phyloP scores from a whole-genome alignment of 2,797 vertebrate genomes.

The Momotus momota region DNA sequence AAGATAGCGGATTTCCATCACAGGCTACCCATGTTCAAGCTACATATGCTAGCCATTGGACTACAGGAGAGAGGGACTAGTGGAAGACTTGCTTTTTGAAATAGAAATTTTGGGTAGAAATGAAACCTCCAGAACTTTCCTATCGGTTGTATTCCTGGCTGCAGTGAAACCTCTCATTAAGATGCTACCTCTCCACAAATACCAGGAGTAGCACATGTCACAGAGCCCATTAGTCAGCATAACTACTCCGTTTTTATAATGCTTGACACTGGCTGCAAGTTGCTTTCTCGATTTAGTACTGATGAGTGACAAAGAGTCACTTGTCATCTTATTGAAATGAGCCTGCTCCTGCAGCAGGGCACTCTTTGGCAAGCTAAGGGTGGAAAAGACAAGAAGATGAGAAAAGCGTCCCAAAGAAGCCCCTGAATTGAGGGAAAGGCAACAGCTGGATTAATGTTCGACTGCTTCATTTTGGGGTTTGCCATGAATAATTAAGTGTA shows the following conservation, averaged over 20 bases:
- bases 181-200: background rate
- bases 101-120: background rate
- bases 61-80: background rate
- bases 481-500: constrained; percentile 66
- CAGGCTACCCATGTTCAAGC: background rate
- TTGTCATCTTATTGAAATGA: accelerated
- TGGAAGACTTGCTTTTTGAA: background rate
- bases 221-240: background rate
- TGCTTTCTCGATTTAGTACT: background rate
- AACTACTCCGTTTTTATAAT: background rate
- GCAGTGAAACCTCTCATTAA: background rate
- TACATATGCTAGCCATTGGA: background rate
- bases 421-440: constrained; percentile 56
- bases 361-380: background rate
- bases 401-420: background rate
- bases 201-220: background rate
- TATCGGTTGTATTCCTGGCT: background rate
- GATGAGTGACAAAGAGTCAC: background rate
- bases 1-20: background rate
- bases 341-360: background rate
- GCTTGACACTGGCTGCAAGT: accelerated
- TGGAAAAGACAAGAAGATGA: background rate
- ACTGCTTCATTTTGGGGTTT: constrained; percentile 61
- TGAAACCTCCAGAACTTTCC: background rate
- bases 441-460: constrained; percentile 54